phyloP scores from a whole-genome alignment of 2,888 invertebrate genomes.

The Ophioninae sp. region DNA sequence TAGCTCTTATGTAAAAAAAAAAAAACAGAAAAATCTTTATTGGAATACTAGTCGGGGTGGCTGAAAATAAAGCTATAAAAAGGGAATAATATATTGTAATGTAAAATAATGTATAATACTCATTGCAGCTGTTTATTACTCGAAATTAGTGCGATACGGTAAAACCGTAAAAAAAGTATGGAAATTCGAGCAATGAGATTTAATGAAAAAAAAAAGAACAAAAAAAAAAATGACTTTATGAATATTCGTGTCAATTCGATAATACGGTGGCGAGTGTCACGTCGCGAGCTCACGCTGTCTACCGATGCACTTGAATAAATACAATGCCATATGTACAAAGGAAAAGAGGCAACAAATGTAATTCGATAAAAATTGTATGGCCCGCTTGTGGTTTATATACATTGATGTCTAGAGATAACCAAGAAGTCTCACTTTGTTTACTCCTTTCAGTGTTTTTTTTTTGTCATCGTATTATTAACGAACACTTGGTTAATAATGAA shows the following conservation, averaged over 20 bases:
- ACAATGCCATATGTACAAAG: constrained; percentile 68
- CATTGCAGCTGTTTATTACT: too few relatives aligned
- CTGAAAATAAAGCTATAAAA: too few relatives aligned
- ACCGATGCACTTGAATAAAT: constrained; percentile 70
- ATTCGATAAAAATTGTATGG: constrained; percentile 36
- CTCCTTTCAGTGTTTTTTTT: constrained; percentile 4
- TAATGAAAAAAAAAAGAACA: too few relatives aligned
- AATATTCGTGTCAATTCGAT: constrained; percentile 12
- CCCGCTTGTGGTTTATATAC: constrained; percentile 28
- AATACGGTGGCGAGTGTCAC: constrained; percentile 17
- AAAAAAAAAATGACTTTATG: background rate
- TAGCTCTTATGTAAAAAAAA: too few relatives aligned
- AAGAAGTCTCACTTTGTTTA: background rate
- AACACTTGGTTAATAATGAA: background rate
- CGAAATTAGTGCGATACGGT: too few relatives aligned
- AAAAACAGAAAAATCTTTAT: too few relatives aligned
- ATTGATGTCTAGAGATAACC: constrained; percentile 31
- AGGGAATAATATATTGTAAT: too few relatives aligned
- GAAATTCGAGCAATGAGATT: too few relatives aligned
- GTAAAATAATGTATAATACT: too few relatives aligned
- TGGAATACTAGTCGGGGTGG: too few relatives aligned
- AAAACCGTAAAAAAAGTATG: too few relatives aligned
- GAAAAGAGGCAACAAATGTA: constrained; percentile 60
- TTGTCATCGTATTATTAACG: background rate
- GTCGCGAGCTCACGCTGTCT: constrained; percentile 52